Evolutionary conservation across 2,113 vertebrate genomes (phyloP), one percentile per base, ranked within the genome.

Genomic region (Esox niger): DNA sequence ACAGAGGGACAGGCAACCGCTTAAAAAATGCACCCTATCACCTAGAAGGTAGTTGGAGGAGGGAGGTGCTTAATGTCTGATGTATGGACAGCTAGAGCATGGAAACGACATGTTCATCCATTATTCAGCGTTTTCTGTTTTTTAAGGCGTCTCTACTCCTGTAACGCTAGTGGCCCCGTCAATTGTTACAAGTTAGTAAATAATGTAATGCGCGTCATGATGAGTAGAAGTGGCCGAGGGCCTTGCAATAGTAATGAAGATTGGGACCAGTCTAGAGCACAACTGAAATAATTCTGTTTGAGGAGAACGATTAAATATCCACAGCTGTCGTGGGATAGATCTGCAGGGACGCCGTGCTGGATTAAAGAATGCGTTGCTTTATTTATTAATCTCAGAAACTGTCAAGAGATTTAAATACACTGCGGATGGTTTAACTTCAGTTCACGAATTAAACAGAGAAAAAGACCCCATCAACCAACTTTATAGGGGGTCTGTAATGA

Each of bases 231-330:
- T 82, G 84, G 87, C 86, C 79, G 76, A 9, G 56, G 81, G 82
- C 79, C 82, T 90, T 91, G 86, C 87, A 91, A 88, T 90, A 88
- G 80, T 92, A 88, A 92, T 91, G 89, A 91, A 82, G 68, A 72
- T 68, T 62, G 87, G 87, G 86, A 89, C 73, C 30, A 20, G 68
- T 66, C 80, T 82, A 66, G 62, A 84, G 76, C 78, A 76, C 76
- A 83, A 87, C 75, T 76, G 79, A 89, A 88, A 88, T 89, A 84
- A 90, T 91, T 89, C 88, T 84, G 83, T 90, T 89, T 90, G 87
- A 88, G 85, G 75, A 84, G 84, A 81, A 86, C 70, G 10, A 77
- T 87, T 88, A 86, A 90, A 88, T 82, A 87, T 90, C 80, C 86
- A 84, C 84, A 85, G 80, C 87, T 90, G 87, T 87, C 78, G 80